Conservation (phyloP, 2,113 vertebrate genomes). For the Phaetusa simplex region DNA sequence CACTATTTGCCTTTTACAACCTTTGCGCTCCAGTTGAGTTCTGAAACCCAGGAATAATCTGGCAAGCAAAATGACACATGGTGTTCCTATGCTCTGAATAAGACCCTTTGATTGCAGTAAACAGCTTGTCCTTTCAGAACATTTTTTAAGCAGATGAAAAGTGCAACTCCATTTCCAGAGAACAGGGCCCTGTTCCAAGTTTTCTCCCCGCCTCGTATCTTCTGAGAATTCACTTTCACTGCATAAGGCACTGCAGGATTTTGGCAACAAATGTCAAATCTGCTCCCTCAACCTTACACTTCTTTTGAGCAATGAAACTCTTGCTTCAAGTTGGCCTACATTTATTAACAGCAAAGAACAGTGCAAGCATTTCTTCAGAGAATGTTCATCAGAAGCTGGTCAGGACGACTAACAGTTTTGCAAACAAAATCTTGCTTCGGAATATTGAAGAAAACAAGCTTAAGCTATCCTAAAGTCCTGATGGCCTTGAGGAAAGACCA, state of each 20-base stretch:
- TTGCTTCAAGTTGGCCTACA: background rate
- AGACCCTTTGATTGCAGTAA: background rate
- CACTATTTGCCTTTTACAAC: background rate
- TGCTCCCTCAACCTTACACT: background rate
- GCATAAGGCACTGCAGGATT: background rate
- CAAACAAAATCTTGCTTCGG: background rate
- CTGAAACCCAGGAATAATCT: background rate
- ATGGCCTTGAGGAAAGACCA: background rate
- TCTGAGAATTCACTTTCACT: background rate
- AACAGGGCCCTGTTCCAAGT: background rate
- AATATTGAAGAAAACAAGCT: background rate
- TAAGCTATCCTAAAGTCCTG: background rate
- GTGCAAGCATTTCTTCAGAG: background rate
- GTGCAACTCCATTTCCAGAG: background rate
- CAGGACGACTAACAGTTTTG: background rate
- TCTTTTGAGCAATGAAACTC: background rate
- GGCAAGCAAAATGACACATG: background rate
- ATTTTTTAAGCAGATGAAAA: conserved; percentile 19
- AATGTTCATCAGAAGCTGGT: background rate
- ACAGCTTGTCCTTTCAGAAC: conserved; percentile 1
- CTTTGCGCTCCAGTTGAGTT: background rate
- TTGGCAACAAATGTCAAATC: background rate
- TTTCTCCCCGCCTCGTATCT: background rate
- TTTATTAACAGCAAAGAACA: background rate
- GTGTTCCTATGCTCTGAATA: conserved; percentile 4